Evolutionary conservation across 2,888 invertebrate species (phyloP), one percentile per base, ranked within the genome.

Genomic region (Nomada lathburiana): DNA sequence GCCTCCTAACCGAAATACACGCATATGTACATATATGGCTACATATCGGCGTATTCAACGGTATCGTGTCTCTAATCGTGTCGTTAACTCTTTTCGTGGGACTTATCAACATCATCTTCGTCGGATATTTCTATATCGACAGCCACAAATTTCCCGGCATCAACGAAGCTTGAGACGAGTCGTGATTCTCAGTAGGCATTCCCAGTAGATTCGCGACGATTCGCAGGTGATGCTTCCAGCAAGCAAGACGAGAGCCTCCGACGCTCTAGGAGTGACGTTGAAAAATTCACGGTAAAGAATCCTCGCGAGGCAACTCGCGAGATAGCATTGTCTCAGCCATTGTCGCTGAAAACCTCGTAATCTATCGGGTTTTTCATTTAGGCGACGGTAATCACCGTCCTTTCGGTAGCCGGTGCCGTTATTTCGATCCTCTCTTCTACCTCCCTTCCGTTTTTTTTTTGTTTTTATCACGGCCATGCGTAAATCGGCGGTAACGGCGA

Each of bases 401-500:
- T 80, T 77, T 82, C 80, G 81, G 79, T 83, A 78, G 84, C 84
- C 78, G 60, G 50, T 63, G 74, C 76, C 84, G 83, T 84, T 87
- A 84, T 86, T 85, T 71, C 83, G 65, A 75, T 75, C 76, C 70
- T 60, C 52, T 68, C 47, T 2, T 26, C 18, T 18, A 1, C n/a
- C n/a, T 11, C 3, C 5, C 10, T 9, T 16, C 13, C 26, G 16
- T 29, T 60, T 50, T 50, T 29, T 50, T 80, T 55, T 70, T 80
- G 62, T 81, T 87, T 87, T 76, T 83, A 82, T 82, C 80, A 85
- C 73, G 77, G 82, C 81, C 78, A 76, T 84, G 81, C 86, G 87
- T 89, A 88, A 86, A 88, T 87, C 87, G 84, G 76, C 80, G 86
- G 84, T 85, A 88, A 85, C 84, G 81, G 86, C 87, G 88, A 87